phyloP scores from a whole-genome alignment of 2,888 invertebrate species.

The Pterobdella sp. region DNA sequence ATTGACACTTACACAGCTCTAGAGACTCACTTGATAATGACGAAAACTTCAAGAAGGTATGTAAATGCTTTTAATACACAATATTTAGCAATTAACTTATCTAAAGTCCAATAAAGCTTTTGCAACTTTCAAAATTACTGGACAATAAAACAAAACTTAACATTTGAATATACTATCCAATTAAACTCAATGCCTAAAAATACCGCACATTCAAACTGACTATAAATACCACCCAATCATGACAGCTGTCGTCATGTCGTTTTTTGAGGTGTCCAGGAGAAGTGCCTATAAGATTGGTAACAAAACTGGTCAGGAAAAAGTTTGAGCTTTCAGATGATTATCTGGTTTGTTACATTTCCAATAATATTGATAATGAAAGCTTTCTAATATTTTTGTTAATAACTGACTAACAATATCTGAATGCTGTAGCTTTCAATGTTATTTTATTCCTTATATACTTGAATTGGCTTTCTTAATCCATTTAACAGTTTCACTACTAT shows the following conservation, averaged over 20 bases:
- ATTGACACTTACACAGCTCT: background rate
- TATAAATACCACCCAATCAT: background rate
- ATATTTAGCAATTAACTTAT: background rate
- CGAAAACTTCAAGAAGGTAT: conserved; percentile 9
- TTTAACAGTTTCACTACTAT: too few relatives aligned
- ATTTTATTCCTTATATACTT: too few relatives aligned
- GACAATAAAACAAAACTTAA: too few relatives aligned
- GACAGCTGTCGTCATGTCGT: background rate
- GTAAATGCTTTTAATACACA: background rate
- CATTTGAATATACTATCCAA: too few relatives aligned
- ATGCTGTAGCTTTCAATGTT: too few relatives aligned
- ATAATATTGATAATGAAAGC: too few relatives aligned
- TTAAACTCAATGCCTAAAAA: too few relatives aligned
- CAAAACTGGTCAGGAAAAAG: background rate
- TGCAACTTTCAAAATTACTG: too few relatives aligned
- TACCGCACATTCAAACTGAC: background rate
- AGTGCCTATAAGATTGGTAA: background rate
- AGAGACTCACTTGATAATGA: background rate
- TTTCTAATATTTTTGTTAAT: too few relatives aligned
- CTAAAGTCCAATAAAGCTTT: background rate
- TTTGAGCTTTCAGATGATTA: background rate
- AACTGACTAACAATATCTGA: too few relatives aligned
- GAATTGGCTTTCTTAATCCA: too few relatives aligned
- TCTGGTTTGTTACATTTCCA: background rate
- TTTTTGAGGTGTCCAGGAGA: conserved; percentile 7